phyloP scores from a whole-genome alignment of 2,888 invertebrate genomes.

The Polydrusus tereticollis region DNA sequence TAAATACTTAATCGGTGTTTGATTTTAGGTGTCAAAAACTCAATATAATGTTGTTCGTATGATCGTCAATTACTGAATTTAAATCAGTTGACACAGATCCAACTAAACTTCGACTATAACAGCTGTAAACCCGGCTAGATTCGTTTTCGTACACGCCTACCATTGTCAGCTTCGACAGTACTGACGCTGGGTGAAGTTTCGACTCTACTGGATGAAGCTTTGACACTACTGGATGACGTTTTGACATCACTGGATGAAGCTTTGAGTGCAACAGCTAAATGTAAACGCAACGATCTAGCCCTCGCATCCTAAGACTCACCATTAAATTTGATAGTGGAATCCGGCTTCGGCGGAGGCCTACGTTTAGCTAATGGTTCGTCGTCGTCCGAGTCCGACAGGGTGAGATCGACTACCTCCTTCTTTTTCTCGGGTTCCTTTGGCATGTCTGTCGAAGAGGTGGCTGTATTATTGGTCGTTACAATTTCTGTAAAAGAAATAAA shows the following conservation, averaged over 20 bases:
- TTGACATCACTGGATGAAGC: not conserved
- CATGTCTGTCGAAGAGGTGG: conserved; percentile 58
- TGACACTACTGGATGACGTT: too few species aligned
- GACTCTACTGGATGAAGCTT: too few species aligned
- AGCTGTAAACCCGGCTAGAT: too few species aligned
- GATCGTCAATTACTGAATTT: too few species aligned
- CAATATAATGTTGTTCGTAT: too few species aligned
- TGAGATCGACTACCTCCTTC: conserved; percentile 75
- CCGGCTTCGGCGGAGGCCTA: conserved; percentile 64
- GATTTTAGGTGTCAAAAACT: too few species aligned
- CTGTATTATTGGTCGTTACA: conserved; percentile 56
- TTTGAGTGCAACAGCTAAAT: not conserved
- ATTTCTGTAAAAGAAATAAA: conserved; percentile 57
- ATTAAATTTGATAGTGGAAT: conserved; percentile 65
- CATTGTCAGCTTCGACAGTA: too few species aligned
- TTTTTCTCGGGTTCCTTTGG: conserved; percentile 61
- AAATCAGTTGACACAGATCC: too few species aligned
- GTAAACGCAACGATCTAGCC: not conserved
- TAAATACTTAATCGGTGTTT: too few species aligned
- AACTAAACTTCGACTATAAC: too few species aligned
- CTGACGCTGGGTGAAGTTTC: too few species aligned
- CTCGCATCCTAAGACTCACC: conserved; percentile 60
- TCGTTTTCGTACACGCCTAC: too few species aligned
- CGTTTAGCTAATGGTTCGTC: conserved; percentile 77
- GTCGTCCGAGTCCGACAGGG: conserved; percentile 80